Evolutionary conservation across 2,888 invertebrate genomes (phyloP), one percentile per base, ranked within the genome.

Genomic region (Strigamia transsilvanica): DNA sequence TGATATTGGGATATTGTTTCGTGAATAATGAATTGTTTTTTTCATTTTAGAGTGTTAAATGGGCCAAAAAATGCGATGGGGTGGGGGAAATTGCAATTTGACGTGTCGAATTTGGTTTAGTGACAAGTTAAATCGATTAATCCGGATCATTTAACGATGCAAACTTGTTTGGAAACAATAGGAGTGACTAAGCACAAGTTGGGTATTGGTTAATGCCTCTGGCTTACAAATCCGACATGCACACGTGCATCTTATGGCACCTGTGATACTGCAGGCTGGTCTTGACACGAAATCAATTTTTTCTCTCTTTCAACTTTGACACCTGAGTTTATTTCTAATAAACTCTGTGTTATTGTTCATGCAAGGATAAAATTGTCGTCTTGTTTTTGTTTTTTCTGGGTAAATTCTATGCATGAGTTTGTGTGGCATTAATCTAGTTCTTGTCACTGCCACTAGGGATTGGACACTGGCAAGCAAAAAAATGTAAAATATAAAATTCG

Each of bases 241-340:
- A 10, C 61, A 61, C 61, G 61, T 61, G 61, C 61, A 21, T 61
- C 18, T 61, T 61, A 61, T 61, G 13, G 61, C 61, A 61, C 61
- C 61, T 61, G 61, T 23, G 61, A 7, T 21, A 18, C 61, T 10
- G 1, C 46, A 1, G 61, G 61, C 21, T 61, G 61, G 21, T 61
- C 61, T 21, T 61, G 61, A 61, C 61, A 61, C 61, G 61, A 61
- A 61, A 61, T 61, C 61, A 61, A 61, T 61, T 61, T 61, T 61
- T 21, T 23, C 21, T 38, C 38, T 2, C 38, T 2, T 38, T 38
- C 10, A 38, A 6, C 23, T 61, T 61, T 61, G 23, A 18, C 21
- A 7, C 61, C 23, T 4, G n/a, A 61, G 12, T 23, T 61, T 61
- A 18, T 61, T 61, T 18, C 61, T 10, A 61, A 3, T 6, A 61